Evolutionary conservation across 2,888 invertebrate species (phyloP).

Genomic region (Emmelina monodactyla): DNA sequence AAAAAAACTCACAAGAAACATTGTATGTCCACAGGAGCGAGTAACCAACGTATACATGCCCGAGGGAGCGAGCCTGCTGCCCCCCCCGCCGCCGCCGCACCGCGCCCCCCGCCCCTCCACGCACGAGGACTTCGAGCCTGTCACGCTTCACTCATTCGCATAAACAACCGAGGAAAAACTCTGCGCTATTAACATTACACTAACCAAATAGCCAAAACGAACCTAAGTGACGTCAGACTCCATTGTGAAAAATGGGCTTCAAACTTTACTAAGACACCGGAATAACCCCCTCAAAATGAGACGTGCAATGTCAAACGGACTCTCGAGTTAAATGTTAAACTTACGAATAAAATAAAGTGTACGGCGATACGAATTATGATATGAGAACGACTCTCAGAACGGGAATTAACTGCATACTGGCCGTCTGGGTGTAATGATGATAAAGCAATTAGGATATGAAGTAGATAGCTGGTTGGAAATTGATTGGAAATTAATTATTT

Average conservation of each 20-base stretch:
- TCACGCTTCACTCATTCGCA: slow-evolving; percentile 60
- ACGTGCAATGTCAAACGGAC: too few species aligned
- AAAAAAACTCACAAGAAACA: too few species aligned
- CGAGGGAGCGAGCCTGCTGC: slow-evolving; percentile 74
- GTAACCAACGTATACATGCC: slow-evolving; percentile 70
- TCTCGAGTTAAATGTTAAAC: too few species aligned
- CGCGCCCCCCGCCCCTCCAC: slow-evolving; percentile 62
- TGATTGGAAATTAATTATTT: not conserved
- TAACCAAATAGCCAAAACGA: too few species aligned
- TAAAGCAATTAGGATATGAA: not conserved
- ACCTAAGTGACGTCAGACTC: too few species aligned
- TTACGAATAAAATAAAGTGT: not conserved
- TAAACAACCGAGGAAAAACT: slow-evolving; percentile 27
- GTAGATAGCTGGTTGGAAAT: not conserved
- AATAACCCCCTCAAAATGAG: too few species aligned
- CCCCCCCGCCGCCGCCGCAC: slow-evolving; percentile 59
- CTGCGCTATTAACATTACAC: too few species aligned
- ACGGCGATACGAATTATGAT: not conserved
- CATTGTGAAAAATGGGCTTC: too few species aligned
- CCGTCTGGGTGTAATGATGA: not conserved
- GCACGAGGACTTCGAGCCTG: slow-evolving; percentile 69
- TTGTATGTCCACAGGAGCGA: slow-evolving; percentile 62
- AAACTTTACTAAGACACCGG: too few species aligned
- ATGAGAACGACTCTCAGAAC: not conserved
- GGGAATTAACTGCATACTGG: not conserved